Evolutionary conservation across 2,888 invertebrate genomes (phyloP).

Genomic region (Eueremaeus valkanovi): DNA sequence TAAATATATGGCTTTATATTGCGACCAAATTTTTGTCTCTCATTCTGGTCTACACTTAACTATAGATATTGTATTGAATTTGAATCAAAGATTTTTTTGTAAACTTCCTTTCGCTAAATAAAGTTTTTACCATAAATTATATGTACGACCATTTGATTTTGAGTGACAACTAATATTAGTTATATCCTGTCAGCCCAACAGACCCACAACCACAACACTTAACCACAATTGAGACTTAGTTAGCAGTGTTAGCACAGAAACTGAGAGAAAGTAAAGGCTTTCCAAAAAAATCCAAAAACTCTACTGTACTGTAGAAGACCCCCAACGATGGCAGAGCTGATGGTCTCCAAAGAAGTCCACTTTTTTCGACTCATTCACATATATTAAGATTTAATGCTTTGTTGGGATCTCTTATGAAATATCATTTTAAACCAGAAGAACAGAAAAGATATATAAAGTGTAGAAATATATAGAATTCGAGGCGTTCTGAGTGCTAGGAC

Average conservation of each 20-base stretch:
- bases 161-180: constrained; percentile 33
- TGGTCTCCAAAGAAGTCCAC: not conserved
- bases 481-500: not conserved
- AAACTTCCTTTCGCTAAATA: constrained; percentile 27
- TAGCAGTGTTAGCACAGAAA: not conserved
- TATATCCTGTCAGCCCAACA: constrained; percentile 29
- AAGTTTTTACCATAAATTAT: constrained; percentile 34
- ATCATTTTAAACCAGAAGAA: too few species aligned
- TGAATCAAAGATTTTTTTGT: constrained; percentile 2
- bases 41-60: not conserved
- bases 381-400: constrained; percentile 26
- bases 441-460: too few species aligned
- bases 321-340: constrained; percentile 15
- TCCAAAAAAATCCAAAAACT: not conserved
- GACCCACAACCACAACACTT: constrained; percentile 22
- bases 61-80: not conserved
- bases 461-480: not conserved
- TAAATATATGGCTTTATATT: not conserved
- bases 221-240: constrained; percentile 9
- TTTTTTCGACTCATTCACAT: not conserved
- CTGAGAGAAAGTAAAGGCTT: constrained; percentile 7
- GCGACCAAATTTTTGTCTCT: not conserved
- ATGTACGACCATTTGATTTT: constrained; percentile 19
- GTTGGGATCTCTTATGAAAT: not conserved
- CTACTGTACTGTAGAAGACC: constrained; percentile 17